Percentiles rank a stretch among this genome's conserved stretches.
Conservation (phyloP, 1,140 invertebrate genomes). For the Drosophila kohkoa region DNA sequence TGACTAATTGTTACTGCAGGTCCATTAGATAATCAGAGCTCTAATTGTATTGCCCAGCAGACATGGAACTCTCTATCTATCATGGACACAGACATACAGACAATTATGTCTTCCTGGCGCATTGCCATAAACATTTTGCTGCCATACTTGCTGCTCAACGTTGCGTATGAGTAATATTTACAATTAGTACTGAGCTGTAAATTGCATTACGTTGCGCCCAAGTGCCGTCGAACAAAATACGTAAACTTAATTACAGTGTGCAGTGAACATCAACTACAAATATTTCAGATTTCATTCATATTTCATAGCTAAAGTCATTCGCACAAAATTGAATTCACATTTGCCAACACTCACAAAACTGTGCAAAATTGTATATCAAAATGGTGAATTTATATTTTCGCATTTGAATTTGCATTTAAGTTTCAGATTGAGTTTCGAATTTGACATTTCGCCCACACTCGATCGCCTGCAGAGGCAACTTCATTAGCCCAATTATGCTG, state of each 20-base stretch:
- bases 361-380: neutral
- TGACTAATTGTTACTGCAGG: constrained; percentile 47
- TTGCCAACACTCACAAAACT: constrained; percentile 5
- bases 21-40: constrained; percentile 39
- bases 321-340: constrained; percentile 30
- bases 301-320: constrained; percentile 42
- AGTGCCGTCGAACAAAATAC: constrained; percentile 33
- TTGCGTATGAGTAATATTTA: constrained; percentile 76
- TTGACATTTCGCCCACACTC: constrained; percentile 28
- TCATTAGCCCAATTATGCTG: constrained; percentile 32
- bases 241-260: constrained; percentile 67
- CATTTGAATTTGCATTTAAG: neutral
- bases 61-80: neutral
- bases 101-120: neutral
- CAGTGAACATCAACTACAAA: constrained; percentile 30
- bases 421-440: neutral
- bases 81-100: neutral
- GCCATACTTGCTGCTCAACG: constrained; percentile 44
- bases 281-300: constrained; percentile 57
- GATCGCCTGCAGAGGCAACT: constrained; percentile 17
- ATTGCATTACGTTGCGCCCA: constrained; percentile 63
- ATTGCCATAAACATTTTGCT: constrained; percentile 1
- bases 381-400: neutral
- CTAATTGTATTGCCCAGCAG: constrained; percentile 38
- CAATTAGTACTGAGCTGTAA: constrained; percentile 60